Evolutionary conservation across 2,888 invertebrate genomes (phyloP), one percentile per base, ranked within the genome.

Genomic region (Euplexia lucipara): DNA sequence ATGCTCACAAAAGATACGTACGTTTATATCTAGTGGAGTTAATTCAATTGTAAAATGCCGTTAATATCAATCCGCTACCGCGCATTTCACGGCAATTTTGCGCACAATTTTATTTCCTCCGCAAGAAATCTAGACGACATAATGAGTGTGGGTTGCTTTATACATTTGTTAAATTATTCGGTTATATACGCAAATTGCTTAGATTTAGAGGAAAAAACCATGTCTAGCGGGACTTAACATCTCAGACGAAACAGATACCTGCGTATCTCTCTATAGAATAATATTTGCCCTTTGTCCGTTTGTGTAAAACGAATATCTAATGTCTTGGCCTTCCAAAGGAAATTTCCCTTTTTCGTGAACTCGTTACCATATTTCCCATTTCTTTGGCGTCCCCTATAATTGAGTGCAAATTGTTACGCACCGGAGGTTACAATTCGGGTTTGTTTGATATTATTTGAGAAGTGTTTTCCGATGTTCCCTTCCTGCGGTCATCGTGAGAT

Each of bases 11-110:
- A 47, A 57, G 49, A 44, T 62, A 53, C 39, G 48, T 51, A 54
- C 62, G 57, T 67, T 62, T 63, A 65, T 65, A 45, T 59, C 42
- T 48, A 42, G 39, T 47, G 32, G 72, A 75, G 75, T 84, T 81
- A 72, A 74, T 74, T 78, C 66, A 72, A 76, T 79, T 79, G 65
- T 65, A 75, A 81, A 83, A 82, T 76, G 59, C 73, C 76, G 79
- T 78, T 79, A 71, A 81, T 82, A 78, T 77, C 71, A 79, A 76
- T 62, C 65, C 6, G 78, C 79, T 81, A 81, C 83, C 74, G 79
- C 80, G 73, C 72, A 82, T 85, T 88, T 86, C 81, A 81, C 68
- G 79, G 79, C 79, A 83, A 86, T 87, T 87, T 86, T 73, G 76
- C 78, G 78, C 56, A 76, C 83, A 86, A 82, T 88, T 86, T 88